Evolutionary conservation across 2,113 vertebrate species (phyloP).

Genomic region (Ophiodon elongatus): DNA sequence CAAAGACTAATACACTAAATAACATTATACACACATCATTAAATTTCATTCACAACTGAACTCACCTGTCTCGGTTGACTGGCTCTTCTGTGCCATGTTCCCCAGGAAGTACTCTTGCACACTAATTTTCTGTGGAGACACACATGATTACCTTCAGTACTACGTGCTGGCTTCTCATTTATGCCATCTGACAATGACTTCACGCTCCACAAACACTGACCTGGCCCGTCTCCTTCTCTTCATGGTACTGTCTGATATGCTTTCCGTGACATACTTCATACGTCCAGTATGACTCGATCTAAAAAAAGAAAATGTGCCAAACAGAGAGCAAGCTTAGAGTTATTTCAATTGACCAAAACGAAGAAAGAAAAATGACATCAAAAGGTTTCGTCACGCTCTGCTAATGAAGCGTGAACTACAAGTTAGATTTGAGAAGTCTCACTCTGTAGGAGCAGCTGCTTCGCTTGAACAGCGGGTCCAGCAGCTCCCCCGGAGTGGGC

Average conservation of each 20-base stretch:
- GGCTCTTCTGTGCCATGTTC: conserved; percentile 85
- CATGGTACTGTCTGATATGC: conserved; percentile 96
- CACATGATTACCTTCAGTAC: background rate
- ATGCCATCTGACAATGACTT: background rate
- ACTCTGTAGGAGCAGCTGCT: conserved; percentile 99
- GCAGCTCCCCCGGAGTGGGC: conserved; percentile 87
- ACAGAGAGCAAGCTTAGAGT: background rate
- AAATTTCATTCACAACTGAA: conserved; percentile 9
- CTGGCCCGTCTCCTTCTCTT: conserved; percentile 98
- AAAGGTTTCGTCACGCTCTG: conserved; percentile 23
- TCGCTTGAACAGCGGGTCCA: conserved; percentile 96
- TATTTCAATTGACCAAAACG: background rate
- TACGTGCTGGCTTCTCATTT: background rate
- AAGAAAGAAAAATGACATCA: no score
- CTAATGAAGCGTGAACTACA: conserved; percentile 1
- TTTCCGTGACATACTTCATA: conserved; percentile 98
- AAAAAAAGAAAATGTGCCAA: conserved; percentile 58
- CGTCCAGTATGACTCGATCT: conserved; percentile 99
- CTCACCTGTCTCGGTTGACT: conserved; percentile 87
- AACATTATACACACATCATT: background rate
- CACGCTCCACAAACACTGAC: conserved; percentile 78
- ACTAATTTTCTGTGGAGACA: conserved; percentile 89
- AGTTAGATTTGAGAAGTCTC: conserved; percentile 62
- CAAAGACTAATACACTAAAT: background rate
- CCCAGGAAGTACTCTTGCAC: conserved; percentile 98